Percentiles rank a stretch among this genome's conserved stretches.
Conservation (phyloP, 1,140 invertebrate genomes). For the Copidosoma floridanum region DNA sequence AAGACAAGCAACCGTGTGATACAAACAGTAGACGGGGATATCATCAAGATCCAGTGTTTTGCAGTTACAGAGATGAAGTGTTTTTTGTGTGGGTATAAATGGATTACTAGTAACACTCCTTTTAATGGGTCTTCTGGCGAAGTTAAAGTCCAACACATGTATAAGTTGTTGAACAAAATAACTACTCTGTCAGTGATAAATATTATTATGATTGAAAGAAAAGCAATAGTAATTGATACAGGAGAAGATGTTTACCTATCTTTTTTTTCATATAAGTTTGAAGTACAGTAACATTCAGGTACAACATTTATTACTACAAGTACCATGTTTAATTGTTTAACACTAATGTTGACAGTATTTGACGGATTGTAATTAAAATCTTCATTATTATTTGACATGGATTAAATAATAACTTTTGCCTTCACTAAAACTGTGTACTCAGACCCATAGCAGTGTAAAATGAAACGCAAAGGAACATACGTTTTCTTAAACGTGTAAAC, state of each 20-base stretch:
- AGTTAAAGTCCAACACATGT: background rate
- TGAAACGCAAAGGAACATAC: no score
- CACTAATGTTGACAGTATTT: no score
- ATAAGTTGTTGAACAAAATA: background rate
- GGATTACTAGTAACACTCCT: background rate
- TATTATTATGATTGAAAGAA: background rate
- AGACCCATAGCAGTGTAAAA: no score
- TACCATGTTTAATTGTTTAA: no score
- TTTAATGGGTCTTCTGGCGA: background rate
- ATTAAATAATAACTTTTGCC: no score
- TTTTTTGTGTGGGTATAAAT: background rate
- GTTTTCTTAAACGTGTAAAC: no score
- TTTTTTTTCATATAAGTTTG: background rate
- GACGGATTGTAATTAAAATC: no score
- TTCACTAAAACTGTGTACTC: no score
- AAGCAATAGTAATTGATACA: background rate
- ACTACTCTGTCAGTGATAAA: background rate
- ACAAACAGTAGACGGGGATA: background rate
- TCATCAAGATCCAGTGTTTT: background rate
- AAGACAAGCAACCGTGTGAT: background rate
- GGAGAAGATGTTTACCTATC: background rate
- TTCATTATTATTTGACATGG: no score
- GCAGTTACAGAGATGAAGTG: background rate
- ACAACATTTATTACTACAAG: no score
- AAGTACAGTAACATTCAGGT: no score